A percentile compares a stretch with the other conserved stretches of the same genome.
phyloP scores from a whole-genome alignment of 2,113 vertebrate genomes.

The Pluvianellus socialis region DNA sequence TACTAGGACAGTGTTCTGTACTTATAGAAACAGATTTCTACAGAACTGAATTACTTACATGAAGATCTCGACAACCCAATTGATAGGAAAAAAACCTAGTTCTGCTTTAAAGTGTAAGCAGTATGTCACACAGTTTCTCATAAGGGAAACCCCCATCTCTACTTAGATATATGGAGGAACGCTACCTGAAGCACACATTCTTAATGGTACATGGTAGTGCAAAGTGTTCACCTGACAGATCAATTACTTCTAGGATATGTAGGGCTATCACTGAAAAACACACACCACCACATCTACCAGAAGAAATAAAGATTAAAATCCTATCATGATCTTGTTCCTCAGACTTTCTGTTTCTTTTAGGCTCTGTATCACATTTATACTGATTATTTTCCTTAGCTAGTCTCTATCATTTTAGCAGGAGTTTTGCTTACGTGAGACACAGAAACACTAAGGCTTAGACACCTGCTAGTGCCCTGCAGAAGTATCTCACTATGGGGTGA shows the following conservation, averaged over 20 bases:
- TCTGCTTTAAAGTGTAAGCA: neutral
- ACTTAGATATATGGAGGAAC: neutral
- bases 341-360: neutral
- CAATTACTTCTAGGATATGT: neutral
- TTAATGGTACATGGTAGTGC: neutral
- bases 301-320: neutral
- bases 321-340: neutral
- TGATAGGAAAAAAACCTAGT: neutral
- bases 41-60: neutral
- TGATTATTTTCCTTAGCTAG: neutral
- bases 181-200: neutral
- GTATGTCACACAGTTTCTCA: neutral
- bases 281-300: neutral
- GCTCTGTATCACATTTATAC: neutral
- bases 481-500: neutral
- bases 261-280: neutral
- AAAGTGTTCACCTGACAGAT: neutral
- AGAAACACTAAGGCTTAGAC: neutral
- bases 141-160: neutral
- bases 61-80: neutral
- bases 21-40: neutral
- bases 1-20: neutral
- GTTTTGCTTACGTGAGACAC: neutral
- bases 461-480: neutral
- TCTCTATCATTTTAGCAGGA: neutral